Conservation (phyloP, 2,797 vertebrate genomes). For the Anas capensis region DNA sequence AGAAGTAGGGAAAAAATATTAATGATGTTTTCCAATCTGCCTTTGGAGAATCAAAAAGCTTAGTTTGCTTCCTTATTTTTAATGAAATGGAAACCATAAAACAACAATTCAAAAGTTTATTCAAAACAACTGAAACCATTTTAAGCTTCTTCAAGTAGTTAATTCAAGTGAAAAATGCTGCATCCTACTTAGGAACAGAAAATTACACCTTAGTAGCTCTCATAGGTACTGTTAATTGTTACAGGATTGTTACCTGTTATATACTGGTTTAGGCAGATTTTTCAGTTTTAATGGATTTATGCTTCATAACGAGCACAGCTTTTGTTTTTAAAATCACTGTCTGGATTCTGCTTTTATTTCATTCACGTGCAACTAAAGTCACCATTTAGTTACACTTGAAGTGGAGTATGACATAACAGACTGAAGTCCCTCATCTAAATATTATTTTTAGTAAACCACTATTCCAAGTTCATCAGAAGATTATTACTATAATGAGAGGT, state of each 20-base stretch:
- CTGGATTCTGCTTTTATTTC: neutral
- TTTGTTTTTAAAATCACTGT: neutral
- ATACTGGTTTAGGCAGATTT: neutral
- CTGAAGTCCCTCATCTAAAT: neutral
- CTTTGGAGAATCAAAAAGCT: neutral
- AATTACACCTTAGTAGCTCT: neutral
- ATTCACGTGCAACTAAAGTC: neutral
- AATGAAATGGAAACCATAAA: neutral
- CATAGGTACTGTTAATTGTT: neutral
- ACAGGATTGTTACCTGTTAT: neutral
- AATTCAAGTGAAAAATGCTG: neutral
- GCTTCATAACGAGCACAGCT: neutral
- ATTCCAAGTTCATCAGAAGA: neutral
- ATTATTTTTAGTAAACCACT: neutral
- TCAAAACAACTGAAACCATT: neutral
- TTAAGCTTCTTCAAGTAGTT: neutral
- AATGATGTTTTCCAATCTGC: neutral
- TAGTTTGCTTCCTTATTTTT: neutral
- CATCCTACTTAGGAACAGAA: neutral
- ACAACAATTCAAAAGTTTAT: neutral
- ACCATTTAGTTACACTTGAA: neutral
- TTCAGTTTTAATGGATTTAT: neutral
- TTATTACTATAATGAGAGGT: conserved; percentile 3
- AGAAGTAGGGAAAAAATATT: neutral
- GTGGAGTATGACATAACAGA: neutral